Evolutionary conservation across 2,113 vertebrate genomes (phyloP).

Genomic region (Eptatretus burgeri): DNA sequence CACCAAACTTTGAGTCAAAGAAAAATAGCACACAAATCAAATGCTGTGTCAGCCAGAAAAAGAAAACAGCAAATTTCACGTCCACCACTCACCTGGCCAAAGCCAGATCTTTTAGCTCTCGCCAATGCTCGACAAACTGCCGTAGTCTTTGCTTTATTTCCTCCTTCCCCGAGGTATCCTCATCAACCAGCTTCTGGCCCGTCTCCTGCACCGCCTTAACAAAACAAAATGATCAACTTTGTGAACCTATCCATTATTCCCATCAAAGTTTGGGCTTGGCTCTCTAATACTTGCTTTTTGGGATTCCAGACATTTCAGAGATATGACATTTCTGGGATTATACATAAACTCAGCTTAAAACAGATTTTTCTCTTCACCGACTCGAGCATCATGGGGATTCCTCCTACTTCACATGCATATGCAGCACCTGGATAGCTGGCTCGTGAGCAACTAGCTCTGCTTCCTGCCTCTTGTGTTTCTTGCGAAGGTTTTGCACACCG

Average conservation of each 20-base stretch:
- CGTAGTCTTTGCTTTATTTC: constrained; percentile 83
- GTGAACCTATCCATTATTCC: too few species aligned
- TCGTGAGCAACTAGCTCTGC: constrained; percentile 76
- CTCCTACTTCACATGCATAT: too few species aligned
- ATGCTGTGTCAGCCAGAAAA: too few species aligned
- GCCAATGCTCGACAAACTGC: constrained; percentile 91
- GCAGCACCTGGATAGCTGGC: constrained; percentile 57
- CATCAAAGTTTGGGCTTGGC: too few species aligned
- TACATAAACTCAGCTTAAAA: too few species aligned
- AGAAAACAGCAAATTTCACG: background rate
- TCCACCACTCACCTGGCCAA: constrained; percentile 34
- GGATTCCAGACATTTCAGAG: too few species aligned
- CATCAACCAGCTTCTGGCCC: constrained; percentile 69
- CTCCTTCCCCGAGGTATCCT: constrained; percentile 86
- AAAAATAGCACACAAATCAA: too few species aligned
- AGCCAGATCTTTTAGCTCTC: constrained; percentile 61
- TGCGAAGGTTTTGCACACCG: constrained; percentile 84
- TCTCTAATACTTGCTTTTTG: too few species aligned
- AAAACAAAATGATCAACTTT: background rate
- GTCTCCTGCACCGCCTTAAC: constrained; percentile 65
- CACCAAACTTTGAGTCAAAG: too few species aligned
- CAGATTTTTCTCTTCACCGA: too few species aligned
- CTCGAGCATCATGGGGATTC: too few species aligned
- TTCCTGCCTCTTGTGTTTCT: constrained; percentile 87
- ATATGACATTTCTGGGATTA: too few species aligned